A percentile compares a stretch with the other conserved stretches of the same genome.
Evolutionary conservation across 2,113 vertebrate species (phyloP).

Genomic region (Dunckerocampus dactyliophorus): DNA sequence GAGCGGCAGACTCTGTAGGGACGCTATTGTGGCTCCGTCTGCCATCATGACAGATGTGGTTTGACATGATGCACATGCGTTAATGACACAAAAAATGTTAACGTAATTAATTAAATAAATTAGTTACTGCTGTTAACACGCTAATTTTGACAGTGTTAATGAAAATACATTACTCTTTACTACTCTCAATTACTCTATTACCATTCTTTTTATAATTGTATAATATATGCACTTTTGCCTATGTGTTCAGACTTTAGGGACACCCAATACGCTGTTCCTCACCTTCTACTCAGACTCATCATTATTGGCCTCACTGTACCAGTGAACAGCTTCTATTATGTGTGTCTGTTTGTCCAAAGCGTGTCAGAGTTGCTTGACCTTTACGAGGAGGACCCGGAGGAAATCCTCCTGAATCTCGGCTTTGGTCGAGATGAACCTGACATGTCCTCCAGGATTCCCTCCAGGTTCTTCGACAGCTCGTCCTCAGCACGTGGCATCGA

Average conservation of each 20-base stretch:
- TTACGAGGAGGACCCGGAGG: conserved; percentile 96
- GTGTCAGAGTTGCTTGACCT: conserved; percentile 95
- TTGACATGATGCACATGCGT: background rate
- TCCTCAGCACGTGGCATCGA: conserved; percentile 94
- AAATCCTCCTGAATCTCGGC: conserved; percentile 94
- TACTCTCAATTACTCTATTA: too few relatives aligned
- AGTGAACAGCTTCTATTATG: too few relatives aligned
- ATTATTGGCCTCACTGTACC: background rate
- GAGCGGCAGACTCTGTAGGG: too few relatives aligned
- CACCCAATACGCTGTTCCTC: background rate
- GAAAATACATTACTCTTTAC: background rate
- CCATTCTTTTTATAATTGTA: too few relatives aligned
- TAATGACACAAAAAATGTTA: background rate
- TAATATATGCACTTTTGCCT: background rate
- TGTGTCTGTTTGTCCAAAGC: conserved; percentile 60
- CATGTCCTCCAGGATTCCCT: conserved; percentile 88
- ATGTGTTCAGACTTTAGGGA: background rate
- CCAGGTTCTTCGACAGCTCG: conserved; percentile 86
- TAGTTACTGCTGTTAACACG: too few relatives aligned
- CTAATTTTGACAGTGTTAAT: background rate
- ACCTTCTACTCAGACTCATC: conserved; percentile 7
- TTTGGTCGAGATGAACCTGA: conserved; percentile 96
- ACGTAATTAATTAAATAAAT: background rate
- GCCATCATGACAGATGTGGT: too few relatives aligned
- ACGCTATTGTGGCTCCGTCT: too few relatives aligned